Percentiles rank a stretch among this genome's conserved stretches.
Conservation (phyloP, 2,797 vertebrate genomes). For the Chrosomus eos region DNA sequence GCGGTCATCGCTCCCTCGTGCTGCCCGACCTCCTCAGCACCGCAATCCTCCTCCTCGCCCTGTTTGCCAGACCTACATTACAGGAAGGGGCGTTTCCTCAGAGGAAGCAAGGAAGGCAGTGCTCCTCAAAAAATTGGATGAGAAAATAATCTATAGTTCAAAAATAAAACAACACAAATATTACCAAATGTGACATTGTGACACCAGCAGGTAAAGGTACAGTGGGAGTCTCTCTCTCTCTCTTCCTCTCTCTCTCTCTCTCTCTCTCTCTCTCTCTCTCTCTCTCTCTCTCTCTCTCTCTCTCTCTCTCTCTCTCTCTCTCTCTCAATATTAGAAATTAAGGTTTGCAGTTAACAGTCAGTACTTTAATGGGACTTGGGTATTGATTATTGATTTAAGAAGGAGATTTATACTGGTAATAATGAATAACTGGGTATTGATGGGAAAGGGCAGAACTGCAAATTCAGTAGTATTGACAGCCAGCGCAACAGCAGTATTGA, state of each 20-base stretch:
- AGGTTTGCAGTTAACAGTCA: neutral
- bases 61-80: no score
- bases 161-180: neutral
- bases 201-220: neutral
- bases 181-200: neutral
- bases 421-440: slow-evolving; percentile 36
- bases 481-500: neutral
- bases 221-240: no score
- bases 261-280: no score
- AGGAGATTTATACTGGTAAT: slow-evolving; percentile 7
- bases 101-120: neutral
- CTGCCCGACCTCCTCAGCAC: no score
- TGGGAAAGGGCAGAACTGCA: neutral
- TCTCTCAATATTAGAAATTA: no score
- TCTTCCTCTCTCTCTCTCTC: neutral
- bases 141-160: neutral
- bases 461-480: slow-evolving; percentile 17
- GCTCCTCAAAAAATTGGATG: neutral
- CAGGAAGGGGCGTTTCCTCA: neutral
- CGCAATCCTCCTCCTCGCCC: no score
- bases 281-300: neutral
- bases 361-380: neutral
- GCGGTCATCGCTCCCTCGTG: no score
- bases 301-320: no score
- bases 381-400: slow-evolving; percentile 20